Percentiles rank a stretch among this genome's conserved stretches.
phyloP scores from a whole-genome alignment of 2,888 invertebrate genomes.

The Gastracanthus pulcherrimus region DNA sequence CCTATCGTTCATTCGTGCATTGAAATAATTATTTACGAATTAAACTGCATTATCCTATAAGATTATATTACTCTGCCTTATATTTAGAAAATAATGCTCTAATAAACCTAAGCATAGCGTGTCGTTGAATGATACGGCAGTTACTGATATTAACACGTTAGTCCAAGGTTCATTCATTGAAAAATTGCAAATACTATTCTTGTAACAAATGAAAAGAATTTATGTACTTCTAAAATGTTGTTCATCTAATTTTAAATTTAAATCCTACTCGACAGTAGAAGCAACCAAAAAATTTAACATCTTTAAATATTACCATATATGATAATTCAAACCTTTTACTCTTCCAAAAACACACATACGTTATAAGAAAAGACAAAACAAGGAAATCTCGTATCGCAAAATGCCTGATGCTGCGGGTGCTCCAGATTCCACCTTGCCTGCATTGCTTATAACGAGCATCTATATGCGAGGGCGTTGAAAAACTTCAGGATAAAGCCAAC shows the following conservation, averaged over 20 bases:
- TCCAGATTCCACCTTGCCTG: neutral
- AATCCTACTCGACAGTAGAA: too few relatives aligned
- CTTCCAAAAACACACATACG: neutral
- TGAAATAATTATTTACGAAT: neutral
- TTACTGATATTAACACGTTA: neutral
- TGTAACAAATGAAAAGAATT: too few relatives aligned
- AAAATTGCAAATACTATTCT: neutral
- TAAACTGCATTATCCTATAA: neutral
- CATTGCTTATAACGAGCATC: too few relatives aligned
- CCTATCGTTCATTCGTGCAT: neutral
- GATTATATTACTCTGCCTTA: too few relatives aligned
- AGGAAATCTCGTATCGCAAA: neutral
- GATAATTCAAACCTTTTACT: neutral
- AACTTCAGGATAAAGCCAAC: too few relatives aligned
- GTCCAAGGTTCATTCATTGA: neutral
- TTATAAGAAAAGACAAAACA: neutral
- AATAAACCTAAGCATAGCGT: neutral
- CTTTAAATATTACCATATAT: too few relatives aligned
- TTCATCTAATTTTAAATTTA: too few relatives aligned
- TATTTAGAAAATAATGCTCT: too few relatives aligned
- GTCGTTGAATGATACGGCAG: neutral
- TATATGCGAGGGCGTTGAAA: too few relatives aligned
- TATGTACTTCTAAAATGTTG: too few relatives aligned
- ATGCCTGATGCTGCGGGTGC: neutral
- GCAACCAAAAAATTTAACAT: too few relatives aligned